Base-by-base conservation (phyloP, 2,113 vertebrate genomes). In the Calcarius ornatus region DNA sequence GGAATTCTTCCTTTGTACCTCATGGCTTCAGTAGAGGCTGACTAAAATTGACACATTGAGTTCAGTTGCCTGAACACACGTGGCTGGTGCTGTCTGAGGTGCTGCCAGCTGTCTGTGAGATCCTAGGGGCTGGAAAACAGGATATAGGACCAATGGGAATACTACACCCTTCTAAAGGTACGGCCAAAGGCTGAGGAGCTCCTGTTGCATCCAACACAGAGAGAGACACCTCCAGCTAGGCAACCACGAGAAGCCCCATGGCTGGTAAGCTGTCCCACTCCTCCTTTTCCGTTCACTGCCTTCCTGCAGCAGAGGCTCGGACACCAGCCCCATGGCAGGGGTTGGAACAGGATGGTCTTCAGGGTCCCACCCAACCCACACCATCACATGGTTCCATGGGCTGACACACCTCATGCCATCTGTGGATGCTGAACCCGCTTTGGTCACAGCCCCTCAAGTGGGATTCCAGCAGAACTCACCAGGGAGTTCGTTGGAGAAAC, bases 191-290 rank as follows among this genome's bases (percentile, higher is more conserved):
- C 21, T 64, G 40, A 31, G 4, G 31, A 73, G 23, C 8, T 60
- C 50, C 69, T 28, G 33, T 42, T 50, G 30, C 38, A 40, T 28
- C 25, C 30, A 12, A 13, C 11, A 33, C 0, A 2, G 47, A 27
- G 43, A 35, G 59, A 54, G 30, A 35, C 8, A 27, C 14, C 38
- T 92, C 72, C 37, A 10, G 3, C 4, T 11, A 35, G n/a, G 60
- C 20, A 64, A 17, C 22, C 28, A 61, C 0, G 0, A 45, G 17
- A 31, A 60, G 28, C 27, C 23, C 6, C 0, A 0, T 4, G 48
- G 63, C 50, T 56, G 57, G 8, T 31, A 66, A 86, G 51, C 47
- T 65, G 23, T 31, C 30, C 40, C 12, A 4, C 37, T 54, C 28
- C n/a, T 83, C 42, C n/a, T 25, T 27, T n/a, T 73, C 84, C 23